A percentile compares a stretch with the other conserved stretches of the same genome.
phyloP scores from a whole-genome alignment of 2,888 invertebrate species.

The Blera fallax region DNA sequence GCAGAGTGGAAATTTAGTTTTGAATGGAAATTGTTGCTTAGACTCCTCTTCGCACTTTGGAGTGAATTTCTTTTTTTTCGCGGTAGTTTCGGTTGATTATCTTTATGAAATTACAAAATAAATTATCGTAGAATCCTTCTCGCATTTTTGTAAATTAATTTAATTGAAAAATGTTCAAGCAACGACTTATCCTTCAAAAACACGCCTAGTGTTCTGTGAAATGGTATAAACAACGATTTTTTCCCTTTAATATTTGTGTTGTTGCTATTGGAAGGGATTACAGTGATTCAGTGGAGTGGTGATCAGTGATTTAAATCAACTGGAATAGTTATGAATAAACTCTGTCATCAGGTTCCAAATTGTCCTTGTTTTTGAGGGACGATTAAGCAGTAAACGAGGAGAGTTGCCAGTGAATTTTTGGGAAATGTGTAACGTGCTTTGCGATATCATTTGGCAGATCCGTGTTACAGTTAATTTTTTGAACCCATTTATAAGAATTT shows the following conservation, averaged over 20 bases:
- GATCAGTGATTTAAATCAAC: too few relatives aligned
- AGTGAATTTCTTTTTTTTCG: conserved; percentile 54
- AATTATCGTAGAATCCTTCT: conserved; percentile 21
- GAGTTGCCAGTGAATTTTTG: too few relatives aligned
- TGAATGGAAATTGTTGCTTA: conserved; percentile 67
- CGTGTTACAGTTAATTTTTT: too few relatives aligned
- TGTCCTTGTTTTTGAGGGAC: too few relatives aligned
- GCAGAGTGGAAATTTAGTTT: conserved; percentile 61
- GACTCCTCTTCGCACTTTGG: conserved; percentile 61
- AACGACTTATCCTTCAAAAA: neutral
- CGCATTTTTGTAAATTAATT: neutral
- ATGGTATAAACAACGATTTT: neutral
- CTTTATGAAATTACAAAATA: conserved; percentile 21
- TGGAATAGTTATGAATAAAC: too few relatives aligned
- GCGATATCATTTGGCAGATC: too few relatives aligned
- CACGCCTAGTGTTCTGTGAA: conserved; percentile 1
- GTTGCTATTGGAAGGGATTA: neutral
- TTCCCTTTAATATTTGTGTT: neutral
- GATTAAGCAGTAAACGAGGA: too few relatives aligned
- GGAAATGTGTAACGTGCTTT: too few relatives aligned
- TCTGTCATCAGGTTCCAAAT: too few relatives aligned
- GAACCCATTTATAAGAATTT: too few relatives aligned
- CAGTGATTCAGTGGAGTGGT: neutral
- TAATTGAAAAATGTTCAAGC: neutral
- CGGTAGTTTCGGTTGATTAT: conserved; percentile 39